Conservation (phyloP, 2,797 vertebrate genomes). For the Gouania willdenowi region DNA sequence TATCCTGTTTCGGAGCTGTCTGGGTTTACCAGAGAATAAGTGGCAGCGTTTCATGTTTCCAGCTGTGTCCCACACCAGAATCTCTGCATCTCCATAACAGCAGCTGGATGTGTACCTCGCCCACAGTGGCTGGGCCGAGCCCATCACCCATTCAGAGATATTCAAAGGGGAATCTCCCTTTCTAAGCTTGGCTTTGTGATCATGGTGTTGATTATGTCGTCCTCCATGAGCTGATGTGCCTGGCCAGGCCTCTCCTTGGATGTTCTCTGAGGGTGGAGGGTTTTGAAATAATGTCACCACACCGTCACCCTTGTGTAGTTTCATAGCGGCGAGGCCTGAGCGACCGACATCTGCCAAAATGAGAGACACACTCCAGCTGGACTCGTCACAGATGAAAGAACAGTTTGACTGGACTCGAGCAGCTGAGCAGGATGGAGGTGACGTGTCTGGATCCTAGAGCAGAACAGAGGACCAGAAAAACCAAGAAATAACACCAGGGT, state of each 20-base stretch:
- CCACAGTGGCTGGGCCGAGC: slow-evolving; percentile 49
- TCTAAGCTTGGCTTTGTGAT: slow-evolving; percentile 32
- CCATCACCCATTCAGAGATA: slow-evolving; percentile 51
- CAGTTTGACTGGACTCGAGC: slow-evolving; percentile 49
- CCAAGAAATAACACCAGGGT: too few species aligned
- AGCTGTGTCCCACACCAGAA: slow-evolving; percentile 71
- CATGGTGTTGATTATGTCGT: slow-evolving; percentile 4
- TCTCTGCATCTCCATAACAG: slow-evolving; percentile 66
- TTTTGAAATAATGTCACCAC: slow-evolving; percentile 50
- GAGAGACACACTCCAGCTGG: slow-evolving; percentile 67
- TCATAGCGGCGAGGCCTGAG: slow-evolving; percentile 69
- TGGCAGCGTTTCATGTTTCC: slow-evolving; percentile 69
- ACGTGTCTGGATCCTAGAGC: slow-evolving; percentile 64
- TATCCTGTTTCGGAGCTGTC: slow-evolving; percentile 31
- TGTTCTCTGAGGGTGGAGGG: slow-evolving; percentile 15
- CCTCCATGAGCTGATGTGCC: background rate
- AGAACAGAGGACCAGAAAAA: too few species aligned
- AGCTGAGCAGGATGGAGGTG: slow-evolving; percentile 64
- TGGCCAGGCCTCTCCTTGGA: background rate
- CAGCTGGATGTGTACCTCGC: slow-evolving; percentile 72
- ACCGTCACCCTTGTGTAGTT: slow-evolving; percentile 65
- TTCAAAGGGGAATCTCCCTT: slow-evolving; percentile 56
- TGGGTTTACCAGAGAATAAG: slow-evolving; percentile 55
- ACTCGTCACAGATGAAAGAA: slow-evolving; percentile 44
- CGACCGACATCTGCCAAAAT: slow-evolving; percentile 66